Evolutionary conservation across 2,113 vertebrate genomes (phyloP).

Genomic region (Eidolon helvum): DNA sequence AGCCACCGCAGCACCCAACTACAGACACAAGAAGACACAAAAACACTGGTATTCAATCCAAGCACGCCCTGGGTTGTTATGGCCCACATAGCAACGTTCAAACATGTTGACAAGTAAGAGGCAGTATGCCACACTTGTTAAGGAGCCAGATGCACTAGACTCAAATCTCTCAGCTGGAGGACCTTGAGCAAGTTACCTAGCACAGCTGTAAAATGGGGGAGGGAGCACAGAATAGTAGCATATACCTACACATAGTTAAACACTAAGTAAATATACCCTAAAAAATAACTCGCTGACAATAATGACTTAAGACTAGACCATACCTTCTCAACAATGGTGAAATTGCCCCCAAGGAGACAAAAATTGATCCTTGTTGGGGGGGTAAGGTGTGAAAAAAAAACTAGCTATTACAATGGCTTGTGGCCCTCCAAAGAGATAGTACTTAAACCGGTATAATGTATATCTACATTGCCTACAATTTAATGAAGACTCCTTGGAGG

Average conservation of each 20-base stretch:
- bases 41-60: background rate
- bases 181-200: background rate
- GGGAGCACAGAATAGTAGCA: too few species aligned
- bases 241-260: background rate
- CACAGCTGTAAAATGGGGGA: background rate
- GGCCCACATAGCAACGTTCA: background rate
- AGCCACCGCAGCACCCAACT: background rate
- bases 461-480: background rate
- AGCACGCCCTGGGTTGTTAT: background rate
- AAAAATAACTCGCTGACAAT: background rate
- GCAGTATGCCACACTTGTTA: background rate
- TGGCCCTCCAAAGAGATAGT: background rate
- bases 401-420: background rate
- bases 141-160: background rate
- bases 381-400: background rate
- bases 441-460: background rate
- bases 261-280: background rate
- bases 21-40: background rate
- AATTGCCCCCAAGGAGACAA: background rate
- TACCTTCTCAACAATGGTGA: background rate
- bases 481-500: background rate
- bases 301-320: background rate
- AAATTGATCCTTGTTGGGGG: background rate
- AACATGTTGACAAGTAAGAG: background rate
- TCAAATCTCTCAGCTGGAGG: background rate